These are phyloP conservation scores for Podarcis muralis DNA, from an alignment of 2,113 vertebrate genomes.

Conservation along the genomic window DNA sequence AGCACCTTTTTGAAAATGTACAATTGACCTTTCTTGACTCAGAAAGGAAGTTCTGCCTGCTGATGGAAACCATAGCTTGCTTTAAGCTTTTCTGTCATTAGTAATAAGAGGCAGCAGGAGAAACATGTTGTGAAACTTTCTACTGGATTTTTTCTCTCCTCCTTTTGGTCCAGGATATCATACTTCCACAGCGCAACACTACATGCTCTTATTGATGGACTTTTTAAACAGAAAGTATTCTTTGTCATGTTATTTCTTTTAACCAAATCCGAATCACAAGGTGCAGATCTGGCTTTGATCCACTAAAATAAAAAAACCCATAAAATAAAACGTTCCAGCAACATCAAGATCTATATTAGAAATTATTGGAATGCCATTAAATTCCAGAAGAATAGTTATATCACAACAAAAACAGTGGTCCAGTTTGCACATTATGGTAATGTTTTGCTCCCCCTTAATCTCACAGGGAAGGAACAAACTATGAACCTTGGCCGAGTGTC, in stretches of 20 bases:
- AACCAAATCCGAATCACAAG: background rate
- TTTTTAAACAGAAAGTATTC: background rate
- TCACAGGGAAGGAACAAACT: no score
- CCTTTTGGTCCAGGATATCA: background rate
- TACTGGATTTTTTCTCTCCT: background rate
- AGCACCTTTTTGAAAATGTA: slow-evolving; percentile 11
- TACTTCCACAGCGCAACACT: slow-evolving; percentile 1
- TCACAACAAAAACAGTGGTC: no score
- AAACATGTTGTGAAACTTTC: background rate
- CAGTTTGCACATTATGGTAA: no score
- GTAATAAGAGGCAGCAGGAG: background rate
- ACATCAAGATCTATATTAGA: background rate
- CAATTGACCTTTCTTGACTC: slow-evolving; percentile 3
- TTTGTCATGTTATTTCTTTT: background rate
- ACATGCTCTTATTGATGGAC: background rate
- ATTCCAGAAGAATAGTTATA: no score
- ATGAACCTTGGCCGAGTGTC: no score
- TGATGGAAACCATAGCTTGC: background rate
- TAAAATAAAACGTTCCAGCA: background rate
- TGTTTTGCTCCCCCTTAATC: no score
- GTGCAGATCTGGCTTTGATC: background rate
- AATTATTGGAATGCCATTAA: no score
- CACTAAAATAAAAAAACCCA: background rate
- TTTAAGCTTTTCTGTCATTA: background rate
- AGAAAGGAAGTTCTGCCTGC: background rate